A percentile compares a stretch with the other conserved stretches of the same genome.
Evolutionary conservation across 1,140 invertebrate species (phyloP).

Genomic region (Polyergus mexicanus): DNA sequence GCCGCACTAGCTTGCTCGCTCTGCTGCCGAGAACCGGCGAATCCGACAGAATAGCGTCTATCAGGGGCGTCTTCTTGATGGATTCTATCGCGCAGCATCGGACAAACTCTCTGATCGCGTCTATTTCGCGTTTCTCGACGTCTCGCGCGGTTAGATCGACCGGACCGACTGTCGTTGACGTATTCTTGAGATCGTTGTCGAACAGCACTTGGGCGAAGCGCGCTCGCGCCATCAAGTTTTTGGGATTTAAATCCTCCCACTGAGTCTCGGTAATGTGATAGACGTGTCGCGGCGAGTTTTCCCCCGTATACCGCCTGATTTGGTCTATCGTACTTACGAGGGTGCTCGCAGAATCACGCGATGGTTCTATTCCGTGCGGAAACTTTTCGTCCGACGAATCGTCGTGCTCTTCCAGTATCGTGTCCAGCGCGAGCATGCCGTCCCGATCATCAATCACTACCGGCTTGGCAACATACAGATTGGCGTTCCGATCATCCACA

Average conservation of each 20-base stretch:
- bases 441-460: conserved; percentile 88
- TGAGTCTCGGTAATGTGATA: conserved; percentile 87
- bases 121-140: conserved; percentile 79
- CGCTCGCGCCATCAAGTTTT: conserved; percentile 83
- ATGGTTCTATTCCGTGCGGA: not conserved
- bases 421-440: conserved; percentile 85
- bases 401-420: conserved; percentile 88
- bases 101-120: conserved; percentile 74
- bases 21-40: conserved; percentile 80
- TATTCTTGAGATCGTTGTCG: conserved; percentile 73
- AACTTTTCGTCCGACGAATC: conserved; percentile 77
- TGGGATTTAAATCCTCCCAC: conserved; percentile 87
- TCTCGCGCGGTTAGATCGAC: conserved; percentile 79
- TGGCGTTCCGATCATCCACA: conserved; percentile 79
- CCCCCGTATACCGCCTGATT: conserved; percentile 87
- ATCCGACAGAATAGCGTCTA: conserved; percentile 81
- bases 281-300: conserved; percentile 88
- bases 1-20: conserved; percentile 66
- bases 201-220: conserved; percentile 78
- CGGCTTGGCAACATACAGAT: conserved; percentile 87
- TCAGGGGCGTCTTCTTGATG: conserved; percentile 78
- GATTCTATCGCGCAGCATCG: conserved; percentile 74
- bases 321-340: conserved; percentile 89
- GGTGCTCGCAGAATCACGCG: conserved; percentile 86
- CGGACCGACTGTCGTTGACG: conserved; percentile 55